phyloP scores from a whole-genome alignment of 2,888 invertebrate genomes.

The Lampropteryx suffumata region DNA sequence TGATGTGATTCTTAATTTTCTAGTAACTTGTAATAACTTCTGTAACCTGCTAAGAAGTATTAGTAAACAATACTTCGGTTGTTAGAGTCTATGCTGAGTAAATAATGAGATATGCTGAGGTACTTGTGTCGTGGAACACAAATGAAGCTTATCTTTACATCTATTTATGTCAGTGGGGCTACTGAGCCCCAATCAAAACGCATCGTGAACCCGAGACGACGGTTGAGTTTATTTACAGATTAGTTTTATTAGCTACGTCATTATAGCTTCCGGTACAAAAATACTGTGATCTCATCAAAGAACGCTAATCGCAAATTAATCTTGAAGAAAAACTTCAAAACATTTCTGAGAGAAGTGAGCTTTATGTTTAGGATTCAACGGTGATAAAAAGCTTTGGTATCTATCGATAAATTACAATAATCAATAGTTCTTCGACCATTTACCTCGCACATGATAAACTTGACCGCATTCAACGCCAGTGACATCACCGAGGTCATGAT shows the following conservation, averaged over 20 bases:
- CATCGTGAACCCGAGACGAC: constrained; percentile 10
- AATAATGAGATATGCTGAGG: too few species aligned
- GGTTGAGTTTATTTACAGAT: constrained; percentile 40
- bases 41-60: too few species aligned
- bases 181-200: constrained; percentile 19
- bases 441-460: constrained; percentile 15
- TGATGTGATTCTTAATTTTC: too few species aligned
- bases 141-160: too few species aligned
- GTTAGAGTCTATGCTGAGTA: too few species aligned
- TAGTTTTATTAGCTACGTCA: constrained; percentile 43
- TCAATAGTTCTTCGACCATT: constrained; percentile 5
- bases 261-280: constrained; percentile 45
- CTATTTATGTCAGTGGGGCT: constrained; percentile 14
- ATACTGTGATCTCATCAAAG: constrained; percentile 41
- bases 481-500: constrained; percentile 21
- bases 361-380: too few species aligned
- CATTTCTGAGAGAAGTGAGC: too few species aligned
- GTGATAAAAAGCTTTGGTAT: not conserved
- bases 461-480: constrained; percentile 14
- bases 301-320: constrained; percentile 1
- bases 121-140: too few species aligned
- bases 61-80: too few species aligned
- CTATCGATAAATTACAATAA: not conserved
- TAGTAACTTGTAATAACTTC: too few species aligned
- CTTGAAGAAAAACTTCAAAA: too few species aligned